phyloP scores from a whole-genome alignment of 2,113 vertebrate species.

The Actenoides lindsayi region DNA sequence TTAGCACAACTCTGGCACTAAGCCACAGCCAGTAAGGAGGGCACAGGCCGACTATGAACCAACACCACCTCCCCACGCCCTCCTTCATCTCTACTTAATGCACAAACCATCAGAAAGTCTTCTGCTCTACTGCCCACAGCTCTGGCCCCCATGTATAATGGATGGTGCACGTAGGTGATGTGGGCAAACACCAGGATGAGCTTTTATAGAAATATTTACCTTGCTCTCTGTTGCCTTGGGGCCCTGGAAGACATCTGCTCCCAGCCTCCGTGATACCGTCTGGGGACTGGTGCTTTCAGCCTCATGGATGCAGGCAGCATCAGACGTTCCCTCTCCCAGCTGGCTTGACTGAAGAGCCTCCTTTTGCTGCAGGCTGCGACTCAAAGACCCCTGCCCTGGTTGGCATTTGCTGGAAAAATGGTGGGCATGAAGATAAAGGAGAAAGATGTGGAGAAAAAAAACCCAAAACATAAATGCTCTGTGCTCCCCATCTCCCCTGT shows the following conservation, averaged over 20 bases:
- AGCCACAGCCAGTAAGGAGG: background rate
- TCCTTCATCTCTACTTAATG: background rate
- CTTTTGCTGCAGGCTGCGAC: background rate
- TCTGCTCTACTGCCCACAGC: background rate
- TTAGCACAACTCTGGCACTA: fast-evolving
- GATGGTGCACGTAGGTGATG: fast-evolving
- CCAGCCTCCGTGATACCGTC: fast-evolving
- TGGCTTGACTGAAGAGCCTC: fast-evolving
- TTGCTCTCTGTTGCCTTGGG: background rate
- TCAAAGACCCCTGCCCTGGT: background rate
- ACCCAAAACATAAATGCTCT: background rate
- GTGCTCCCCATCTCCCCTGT: background rate
- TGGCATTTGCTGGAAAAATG: background rate
- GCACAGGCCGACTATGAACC: fast-evolving
- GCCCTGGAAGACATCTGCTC: background rate
- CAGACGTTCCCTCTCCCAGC: background rate
- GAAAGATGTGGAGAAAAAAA: background rate
- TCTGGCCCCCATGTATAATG: background rate
- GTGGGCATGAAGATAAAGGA: background rate
- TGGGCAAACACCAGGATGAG: constrained; percentile 1
- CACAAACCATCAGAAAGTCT: background rate
- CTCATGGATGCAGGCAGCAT: background rate
- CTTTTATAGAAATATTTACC: background rate
- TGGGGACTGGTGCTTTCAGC: background rate
- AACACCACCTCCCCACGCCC: background rate